Evolutionary conservation across 2,888 invertebrate species (phyloP).

Genomic region (Aproaerema taeniolella): DNA sequence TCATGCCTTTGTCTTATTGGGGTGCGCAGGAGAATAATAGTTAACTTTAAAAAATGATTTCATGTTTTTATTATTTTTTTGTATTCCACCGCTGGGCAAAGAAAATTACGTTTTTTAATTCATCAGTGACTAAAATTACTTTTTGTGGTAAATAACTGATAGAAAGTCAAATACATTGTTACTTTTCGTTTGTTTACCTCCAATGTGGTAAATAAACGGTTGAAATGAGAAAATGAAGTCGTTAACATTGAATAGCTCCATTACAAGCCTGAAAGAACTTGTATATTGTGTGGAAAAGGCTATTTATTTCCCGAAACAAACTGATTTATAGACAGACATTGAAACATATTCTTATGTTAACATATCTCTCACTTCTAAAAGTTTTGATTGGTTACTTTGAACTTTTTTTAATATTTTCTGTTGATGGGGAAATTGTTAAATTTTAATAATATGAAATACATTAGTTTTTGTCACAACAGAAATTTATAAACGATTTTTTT

Average conservation of each 20-base stretch:
- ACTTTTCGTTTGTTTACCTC: background rate
- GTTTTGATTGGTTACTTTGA: background rate
- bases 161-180: background rate
- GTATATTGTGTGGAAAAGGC: constrained; percentile 21
- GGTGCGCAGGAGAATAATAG: too few relatives aligned
- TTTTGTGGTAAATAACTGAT: background rate
- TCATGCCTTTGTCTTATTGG: too few relatives aligned
- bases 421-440: background rate
- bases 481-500: too few relatives aligned
- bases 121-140: background rate
- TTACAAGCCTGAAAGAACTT: constrained; percentile 34
- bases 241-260: constrained; percentile 34
- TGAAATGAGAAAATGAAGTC: constrained; percentile 37
- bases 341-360: background rate
- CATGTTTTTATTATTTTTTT: background rate
- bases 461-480: too few relatives aligned
- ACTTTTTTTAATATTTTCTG: background rate
- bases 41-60: background rate
- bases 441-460: background rate
- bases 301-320: background rate
- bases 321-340: background rate
- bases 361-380: background rate
- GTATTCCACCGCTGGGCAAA: background rate
- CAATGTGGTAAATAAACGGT: constrained; percentile 23
- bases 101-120: background rate